Evolutionary conservation across 37 sponge, comb jelly and placozoan species (phyloP), one percentile per base, ranked within the genome.

Genomic region (Hexactinellida sp.): DNA sequence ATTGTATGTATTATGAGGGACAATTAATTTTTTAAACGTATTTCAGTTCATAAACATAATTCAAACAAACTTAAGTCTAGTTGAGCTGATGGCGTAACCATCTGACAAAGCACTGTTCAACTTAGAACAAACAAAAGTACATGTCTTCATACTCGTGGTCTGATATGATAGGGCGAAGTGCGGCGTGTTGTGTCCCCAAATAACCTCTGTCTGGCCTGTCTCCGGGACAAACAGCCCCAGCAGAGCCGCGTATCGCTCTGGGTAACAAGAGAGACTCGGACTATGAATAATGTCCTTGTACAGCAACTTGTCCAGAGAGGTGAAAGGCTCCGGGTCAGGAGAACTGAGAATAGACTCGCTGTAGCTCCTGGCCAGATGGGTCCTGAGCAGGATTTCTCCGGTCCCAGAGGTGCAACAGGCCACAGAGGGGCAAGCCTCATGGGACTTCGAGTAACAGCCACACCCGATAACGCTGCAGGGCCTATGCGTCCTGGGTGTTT

Each of bases 131-230:
- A 63, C 5, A 63, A 63, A 63, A 3, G 3, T 63, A 10, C 19
- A n/a, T n/a, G 3, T 63, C 13, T 63, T 63, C 76, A 63, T 63
- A 63, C 76, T 21, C 3, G 30, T n/a, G 13, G 28, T 63, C 76
- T 63, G 76, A 28, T 63, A 63, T 5, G 76, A 10, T 63, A 63
- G 3, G 21, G 13, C 76, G 13, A 63, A 63, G 5, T 23, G 25
- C 3, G 76, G 76, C 34, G 76, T 63, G 76, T 63, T 63, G 13
- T 63, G 76, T 63, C 76, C 76, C 76, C 76, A 63, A 7, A 63
- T 63, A 28, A 63, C 32, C 76, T 63, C 76, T 7, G 30, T 23
- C 28, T 28, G 19, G 21, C 76, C 34, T 63, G 19, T 28, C 52
- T 47, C 52, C 13, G 76, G 3, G 76, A n/a, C 76, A 63, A 10